phyloP scores from a whole-genome alignment of 2,888 invertebrate genomes.

The Liopterus haemorrhoidalis region DNA sequence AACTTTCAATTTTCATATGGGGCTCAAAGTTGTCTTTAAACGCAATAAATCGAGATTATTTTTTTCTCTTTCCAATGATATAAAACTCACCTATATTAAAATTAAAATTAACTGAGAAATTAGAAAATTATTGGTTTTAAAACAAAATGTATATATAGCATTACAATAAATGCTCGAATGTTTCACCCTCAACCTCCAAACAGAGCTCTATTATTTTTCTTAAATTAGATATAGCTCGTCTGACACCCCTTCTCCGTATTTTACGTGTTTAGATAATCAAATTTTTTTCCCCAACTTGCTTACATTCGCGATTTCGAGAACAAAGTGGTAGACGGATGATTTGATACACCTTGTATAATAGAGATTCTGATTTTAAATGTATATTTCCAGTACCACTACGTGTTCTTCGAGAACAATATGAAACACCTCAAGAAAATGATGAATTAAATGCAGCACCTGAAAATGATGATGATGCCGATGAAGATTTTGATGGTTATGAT shows the following conservation, averaged over 20 bases:
- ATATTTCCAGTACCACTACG: constrained; percentile 67
- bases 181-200: too few relatives aligned
- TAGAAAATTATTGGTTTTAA: too few relatives aligned
- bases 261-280: too few relatives aligned
- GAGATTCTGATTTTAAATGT: constrained; percentile 7
- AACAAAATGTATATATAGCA: too few relatives aligned
- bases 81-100: background rate
- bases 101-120: constrained; percentile 2
- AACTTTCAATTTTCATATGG: too few relatives aligned
- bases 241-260: background rate
- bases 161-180: too few relatives aligned
- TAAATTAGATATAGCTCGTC: too few relatives aligned
- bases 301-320: constrained; percentile 1
- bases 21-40: too few relatives aligned
- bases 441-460: constrained; percentile 51
- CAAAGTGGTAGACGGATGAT: too few relatives aligned
- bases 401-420: constrained; percentile 75
- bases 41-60: too few relatives aligned
- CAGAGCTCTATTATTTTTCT: too few relatives aligned
- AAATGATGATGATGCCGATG: constrained; percentile 48
- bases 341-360: background rate
- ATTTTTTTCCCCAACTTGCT: constrained; percentile 8
- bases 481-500: constrained; percentile 47
- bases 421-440: constrained; percentile 71
- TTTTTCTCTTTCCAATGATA: too few relatives aligned